Evolutionary conservation across 1,140 invertebrate species (phyloP).

Genomic region (Zaprionus inermis): DNA sequence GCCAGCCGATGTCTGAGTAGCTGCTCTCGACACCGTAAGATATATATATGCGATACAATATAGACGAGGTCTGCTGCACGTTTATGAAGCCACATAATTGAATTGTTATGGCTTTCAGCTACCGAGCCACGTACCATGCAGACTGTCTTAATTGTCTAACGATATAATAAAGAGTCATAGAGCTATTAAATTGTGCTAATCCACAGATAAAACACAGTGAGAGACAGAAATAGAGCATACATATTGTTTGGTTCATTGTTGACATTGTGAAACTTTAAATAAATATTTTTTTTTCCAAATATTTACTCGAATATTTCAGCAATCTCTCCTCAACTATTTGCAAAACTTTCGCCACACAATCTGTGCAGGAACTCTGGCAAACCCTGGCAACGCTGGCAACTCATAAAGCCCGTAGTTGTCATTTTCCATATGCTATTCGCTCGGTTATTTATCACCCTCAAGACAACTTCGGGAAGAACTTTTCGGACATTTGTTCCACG

Average conservation of each 20-base stretch:
- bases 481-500: constrained; percentile 36
- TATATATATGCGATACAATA: not conserved
- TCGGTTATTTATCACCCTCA: constrained; percentile 36
- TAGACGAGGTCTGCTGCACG: constrained; percentile 5
- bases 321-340: constrained; percentile 1
- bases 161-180: not conserved
- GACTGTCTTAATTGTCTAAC: constrained; percentile 9
- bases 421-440: constrained; percentile 33
- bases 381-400: constrained; percentile 7
- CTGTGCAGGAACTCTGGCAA: not conserved
- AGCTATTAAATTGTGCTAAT: not conserved
- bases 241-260: not conserved
- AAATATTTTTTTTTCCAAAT: not conserved
- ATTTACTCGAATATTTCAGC: not conserved
- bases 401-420: constrained; percentile 25
- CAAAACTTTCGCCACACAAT: constrained; percentile 1
- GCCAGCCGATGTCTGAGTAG: constrained; percentile 37
- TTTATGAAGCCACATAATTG: constrained; percentile 66
- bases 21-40: constrained; percentile 15
- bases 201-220: not conserved
- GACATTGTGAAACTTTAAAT: constrained; percentile 3
- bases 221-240: too few species aligned
- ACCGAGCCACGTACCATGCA: not conserved
- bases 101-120: constrained; percentile 56
- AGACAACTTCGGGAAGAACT: constrained; percentile 26